Evolutionary conservation across 2,113 vertebrate genomes (phyloP).

Genomic region (Cochlearius cochlearius): DNA sequence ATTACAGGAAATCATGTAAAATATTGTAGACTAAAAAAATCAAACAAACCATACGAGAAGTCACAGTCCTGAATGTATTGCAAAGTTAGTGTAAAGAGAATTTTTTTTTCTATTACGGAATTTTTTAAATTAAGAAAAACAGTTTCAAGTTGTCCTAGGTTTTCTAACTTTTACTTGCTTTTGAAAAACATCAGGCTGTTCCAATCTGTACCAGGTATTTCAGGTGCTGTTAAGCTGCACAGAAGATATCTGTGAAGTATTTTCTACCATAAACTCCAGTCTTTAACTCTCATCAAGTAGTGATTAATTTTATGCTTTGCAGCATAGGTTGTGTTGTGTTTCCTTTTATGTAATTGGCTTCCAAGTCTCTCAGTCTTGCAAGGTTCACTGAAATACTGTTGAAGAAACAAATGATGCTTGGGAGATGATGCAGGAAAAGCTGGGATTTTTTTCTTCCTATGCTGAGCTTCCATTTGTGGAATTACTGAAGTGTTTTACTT

Average conservation of each 20-base stretch:
- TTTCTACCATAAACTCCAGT: background rate
- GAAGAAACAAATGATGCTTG: background rate
- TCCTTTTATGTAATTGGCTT: background rate
- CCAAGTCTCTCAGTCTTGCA: background rate
- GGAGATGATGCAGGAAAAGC: background rate
- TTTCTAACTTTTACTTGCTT: background rate
- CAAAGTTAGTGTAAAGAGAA: background rate
- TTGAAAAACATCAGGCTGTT: background rate
- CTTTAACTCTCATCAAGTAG: background rate
- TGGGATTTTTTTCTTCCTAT: background rate
- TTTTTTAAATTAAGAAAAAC: background rate
- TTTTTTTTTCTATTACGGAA: background rate
- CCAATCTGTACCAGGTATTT: background rate
- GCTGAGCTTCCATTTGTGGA: background rate
- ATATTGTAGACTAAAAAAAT: background rate
- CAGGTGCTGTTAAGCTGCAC: background rate
- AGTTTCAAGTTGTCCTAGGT: background rate
- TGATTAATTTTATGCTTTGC: background rate
- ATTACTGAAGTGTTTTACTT: background rate
- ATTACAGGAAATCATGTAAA: background rate
- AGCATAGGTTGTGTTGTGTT: background rate
- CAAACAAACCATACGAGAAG: background rate
- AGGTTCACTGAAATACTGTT: background rate
- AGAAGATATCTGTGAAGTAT: background rate
- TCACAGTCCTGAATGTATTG: background rate